A percentile compares a stretch with the other conserved stretches of the same genome.
Conservation (phyloP, 2,888 invertebrate genomes). For the Hybos culiciformis region DNA sequence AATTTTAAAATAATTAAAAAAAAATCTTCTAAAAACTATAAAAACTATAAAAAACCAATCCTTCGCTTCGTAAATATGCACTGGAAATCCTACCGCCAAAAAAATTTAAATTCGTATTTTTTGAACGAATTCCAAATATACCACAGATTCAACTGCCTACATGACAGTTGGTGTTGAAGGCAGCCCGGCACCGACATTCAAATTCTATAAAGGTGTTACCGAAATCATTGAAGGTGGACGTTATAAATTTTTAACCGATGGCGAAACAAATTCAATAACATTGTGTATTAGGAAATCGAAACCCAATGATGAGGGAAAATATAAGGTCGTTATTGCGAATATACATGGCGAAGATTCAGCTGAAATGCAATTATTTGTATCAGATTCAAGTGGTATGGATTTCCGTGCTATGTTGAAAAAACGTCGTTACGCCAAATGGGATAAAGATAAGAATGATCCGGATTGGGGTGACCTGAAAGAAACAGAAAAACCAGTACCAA, state of each 20-base stretch:
- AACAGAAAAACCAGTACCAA: constrained; percentile 71
- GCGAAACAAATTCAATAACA: constrained; percentile 81
- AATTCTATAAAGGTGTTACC: constrained; percentile 86
- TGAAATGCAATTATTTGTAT: constrained; percentile 91
- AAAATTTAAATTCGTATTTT: too few species aligned
- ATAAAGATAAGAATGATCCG: constrained; percentile 75
- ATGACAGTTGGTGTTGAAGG: constrained; percentile 89
- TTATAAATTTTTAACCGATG: constrained; percentile 89
- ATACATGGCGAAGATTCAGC: constrained; percentile 91
- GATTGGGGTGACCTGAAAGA: constrained; percentile 92
- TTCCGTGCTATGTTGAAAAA: constrained; percentile 97
- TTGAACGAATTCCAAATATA: too few species aligned
- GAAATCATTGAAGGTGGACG: constrained; percentile 92
- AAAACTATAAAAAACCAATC: not conserved
- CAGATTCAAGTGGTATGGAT: constrained; percentile 96
- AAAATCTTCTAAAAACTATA: not conserved
- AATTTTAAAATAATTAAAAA: not conserved
- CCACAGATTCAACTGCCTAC: constrained; percentile 77
- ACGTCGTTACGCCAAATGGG: constrained; percentile 90
- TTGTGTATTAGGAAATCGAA: constrained; percentile 92
- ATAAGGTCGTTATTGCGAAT: constrained; percentile 84
- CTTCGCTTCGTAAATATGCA: not conserved
- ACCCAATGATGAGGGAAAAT: constrained; percentile 93
- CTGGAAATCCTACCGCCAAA: not conserved
- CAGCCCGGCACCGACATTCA: constrained; percentile 87